Conservation (phyloP, 2,888 invertebrate species). For the Chydorus sphaericus region DNA sequence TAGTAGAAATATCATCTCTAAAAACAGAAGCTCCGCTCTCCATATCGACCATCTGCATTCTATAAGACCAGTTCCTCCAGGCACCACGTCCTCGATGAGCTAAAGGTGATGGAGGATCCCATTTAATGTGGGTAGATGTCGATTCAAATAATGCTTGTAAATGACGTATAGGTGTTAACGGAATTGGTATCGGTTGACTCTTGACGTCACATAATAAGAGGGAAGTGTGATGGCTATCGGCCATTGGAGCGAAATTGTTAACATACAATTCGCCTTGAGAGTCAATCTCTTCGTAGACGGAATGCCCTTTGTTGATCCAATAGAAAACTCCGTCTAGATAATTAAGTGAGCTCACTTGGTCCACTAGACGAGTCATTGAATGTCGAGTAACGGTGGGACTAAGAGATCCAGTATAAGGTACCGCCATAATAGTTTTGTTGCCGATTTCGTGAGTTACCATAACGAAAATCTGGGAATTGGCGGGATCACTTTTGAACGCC, state of each 20-base stretch:
- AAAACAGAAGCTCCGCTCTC: conserved; percentile 31
- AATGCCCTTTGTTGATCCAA: conserved; percentile 67
- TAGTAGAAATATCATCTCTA: conserved; percentile 34
- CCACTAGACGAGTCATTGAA: background rate
- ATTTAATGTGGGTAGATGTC: conserved; percentile 57
- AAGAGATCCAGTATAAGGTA: background rate
- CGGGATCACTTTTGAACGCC: background rate
- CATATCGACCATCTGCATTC: conserved; percentile 47
- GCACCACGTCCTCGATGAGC: conserved; percentile 38
- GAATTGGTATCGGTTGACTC: conserved; percentile 59
- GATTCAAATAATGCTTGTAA: conserved; percentile 69
- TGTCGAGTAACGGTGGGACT: conserved; percentile 6
- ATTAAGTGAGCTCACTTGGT: conserved; percentile 55
- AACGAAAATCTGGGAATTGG: background rate
- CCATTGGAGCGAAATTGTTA: background rate
- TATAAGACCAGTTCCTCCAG: conserved; percentile 63
- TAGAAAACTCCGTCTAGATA: conserved; percentile 63
- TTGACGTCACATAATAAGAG: conserved; percentile 22
- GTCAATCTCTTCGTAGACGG: conserved; percentile 59
- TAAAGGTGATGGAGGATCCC: conserved; percentile 49
- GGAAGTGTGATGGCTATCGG: background rate
- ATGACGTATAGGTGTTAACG: conserved; percentile 58
- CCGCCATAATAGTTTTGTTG: background rate
- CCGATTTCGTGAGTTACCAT: background rate
- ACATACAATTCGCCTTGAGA: conserved; percentile 9